Evolutionary conservation across 2,797 vertebrate species (phyloP), one percentile per base, ranked within the genome.

Genomic region (Capromys pilorides): DNA sequence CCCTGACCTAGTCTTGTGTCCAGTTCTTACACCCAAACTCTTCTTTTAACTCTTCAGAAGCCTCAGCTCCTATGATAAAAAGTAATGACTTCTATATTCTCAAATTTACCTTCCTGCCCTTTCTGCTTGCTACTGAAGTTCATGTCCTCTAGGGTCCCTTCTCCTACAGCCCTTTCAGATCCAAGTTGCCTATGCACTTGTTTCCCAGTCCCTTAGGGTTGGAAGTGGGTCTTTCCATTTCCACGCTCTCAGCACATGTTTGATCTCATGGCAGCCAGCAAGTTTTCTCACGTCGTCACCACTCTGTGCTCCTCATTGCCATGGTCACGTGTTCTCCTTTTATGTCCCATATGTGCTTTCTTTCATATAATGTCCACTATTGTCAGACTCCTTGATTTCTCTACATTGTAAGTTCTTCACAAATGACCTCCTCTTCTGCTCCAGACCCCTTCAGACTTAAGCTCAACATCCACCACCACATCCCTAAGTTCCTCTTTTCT

Each of bases 31-130:
- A 66, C 26, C 6, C 39, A n/a, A 84, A 87, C 6, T 77, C 77
- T 81, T 84, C 24, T 36, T 45, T 92, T 94, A 73, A 36, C 31
- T 83, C 12, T 80, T 51, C 64, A 80, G 80, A 73, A 91, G 41
- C 8, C 36, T 33, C 13, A 88, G 4, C 2, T 62, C 26, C 26
- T 84, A 8, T 18, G 6, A 92, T 33, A 11, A 10, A 12, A 24
- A 75, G 13, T 5, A 77, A 82, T 59, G 2, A 82, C 45, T 59
- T 87, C 45, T 78, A n/a, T 0, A 5, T 71, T 36, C 62, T 92
- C 91, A 89, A 73, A 61, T 6, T 71, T 78, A 41, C 14, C 26
- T 73, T 80, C 18, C 2, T 86, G 22, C 7, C 45, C 14, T 64
- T 93, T 77, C 69, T 87, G 45, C 33, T 86, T 14, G 7, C 64